Base-by-base conservation (phyloP, 2,797 vertebrate species). In the Anniella stebbinsi region DNA sequence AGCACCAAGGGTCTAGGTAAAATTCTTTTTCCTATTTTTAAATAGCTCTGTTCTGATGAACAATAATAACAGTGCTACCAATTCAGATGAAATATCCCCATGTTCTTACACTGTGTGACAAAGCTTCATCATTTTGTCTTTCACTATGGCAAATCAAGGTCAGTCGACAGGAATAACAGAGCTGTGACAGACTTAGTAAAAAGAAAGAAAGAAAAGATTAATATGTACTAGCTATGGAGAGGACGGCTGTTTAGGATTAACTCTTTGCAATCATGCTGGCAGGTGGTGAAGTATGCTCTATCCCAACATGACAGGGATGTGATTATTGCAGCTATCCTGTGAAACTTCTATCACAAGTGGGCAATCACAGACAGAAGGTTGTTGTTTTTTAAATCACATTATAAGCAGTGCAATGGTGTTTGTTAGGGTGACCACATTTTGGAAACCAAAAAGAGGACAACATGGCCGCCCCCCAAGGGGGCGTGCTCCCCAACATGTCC, bases 101-200 rank as follows among this genome's bases (percentile, higher is more conserved):
- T 96, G 97, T 96, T 96, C 88, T 87, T 96, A 93, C 88, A 93
- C 94, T 95, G 96, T 96, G 97, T 97, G 97, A 98, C 95, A 96
- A 90, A 98, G 95, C 97, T 98, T 98, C 94, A 98, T 98, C 98
- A 98, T 98, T 97, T 96, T 86, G 97, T 97, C 98, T 98, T 98
- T 98, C 96, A 94, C 84, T 93, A 94, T 94, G 96, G 96, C 96
- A 95, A n/a, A 94, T 94, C 97, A 98, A 98, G 98, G 98, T 98
- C 98, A 98, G 95, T 96, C 94, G 94, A 95, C 94, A 96, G 96
- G 96, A 95, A 96, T 97, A 96, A 97, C 97, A 97, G 96, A 98
- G 97, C 97, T 97, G 97, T 96, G 97, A 96, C 93, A 97, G 96
- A 97, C 92, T 95, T 95, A 89, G 94, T 97, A 95, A 97, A 97